Conservation (phyloP, 2,797 vertebrate species). For the Tarsius wallacei region DNA sequence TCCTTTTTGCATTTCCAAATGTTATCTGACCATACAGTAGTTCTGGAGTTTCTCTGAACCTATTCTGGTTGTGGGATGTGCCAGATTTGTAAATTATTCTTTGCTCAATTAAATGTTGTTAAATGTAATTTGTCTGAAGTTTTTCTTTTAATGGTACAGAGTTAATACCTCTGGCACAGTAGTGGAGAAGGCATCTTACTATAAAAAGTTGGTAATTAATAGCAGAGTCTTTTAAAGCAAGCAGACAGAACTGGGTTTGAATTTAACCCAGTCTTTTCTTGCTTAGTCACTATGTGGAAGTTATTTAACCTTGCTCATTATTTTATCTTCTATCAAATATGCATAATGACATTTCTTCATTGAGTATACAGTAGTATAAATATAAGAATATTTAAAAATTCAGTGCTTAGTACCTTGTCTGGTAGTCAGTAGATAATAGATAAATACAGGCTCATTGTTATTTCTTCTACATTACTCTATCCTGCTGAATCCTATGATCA, state of each 20-base stretch:
- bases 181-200: neutral
- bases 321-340: neutral
- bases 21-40: neutral
- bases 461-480: neutral
- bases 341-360: neutral
- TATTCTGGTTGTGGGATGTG: neutral
- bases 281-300: neutral
- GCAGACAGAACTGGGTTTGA: neutral
- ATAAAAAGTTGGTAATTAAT: neutral
- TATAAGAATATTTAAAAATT: neutral
- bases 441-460: neutral
- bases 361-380: neutral
- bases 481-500: neutral
- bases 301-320: neutral
- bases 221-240: conserved; percentile 14
- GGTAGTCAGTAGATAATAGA: neutral
- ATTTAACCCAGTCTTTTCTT: conserved; percentile 26
- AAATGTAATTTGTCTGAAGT: neutral
- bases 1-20: neutral
- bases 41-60: neutral
- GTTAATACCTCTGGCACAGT: neutral
- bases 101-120: neutral
- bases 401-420: neutral
- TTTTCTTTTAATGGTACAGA: neutral
- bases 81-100: neutral